Percentiles rank a stretch among this genome's conserved stretches.
These are phyloP conservation scores for Dimorphilus gyrociliatus DNA, from an alignment of 2,888 invertebrate species.

Conservation along the genomic window DNA sequence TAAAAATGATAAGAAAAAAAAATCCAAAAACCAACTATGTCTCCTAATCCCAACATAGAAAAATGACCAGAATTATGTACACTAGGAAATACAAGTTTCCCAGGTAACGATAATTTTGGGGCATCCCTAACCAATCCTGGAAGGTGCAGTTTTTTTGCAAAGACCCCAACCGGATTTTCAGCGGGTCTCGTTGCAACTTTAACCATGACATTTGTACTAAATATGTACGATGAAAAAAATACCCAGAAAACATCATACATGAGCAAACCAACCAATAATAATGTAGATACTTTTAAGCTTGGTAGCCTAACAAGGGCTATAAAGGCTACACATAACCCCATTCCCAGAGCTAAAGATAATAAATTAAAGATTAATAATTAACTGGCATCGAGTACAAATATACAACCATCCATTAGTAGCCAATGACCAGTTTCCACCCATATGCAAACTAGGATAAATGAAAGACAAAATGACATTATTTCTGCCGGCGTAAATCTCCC, in stretches of 20 bases:
- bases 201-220: slow-evolving; percentile 97
- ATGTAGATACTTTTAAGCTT: slow-evolving; percentile 82
- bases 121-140: slow-evolving; percentile 76
- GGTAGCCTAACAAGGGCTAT: slow-evolving; percentile 89
- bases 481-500: slow-evolving; percentile 88
- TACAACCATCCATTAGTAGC: slow-evolving; percentile 94
- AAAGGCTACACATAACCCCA: slow-evolving; percentile 93
- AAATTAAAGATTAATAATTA: slow-evolving; percentile 2
- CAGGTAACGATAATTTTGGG: slow-evolving; percentile 84
- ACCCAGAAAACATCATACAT: slow-evolving; percentile 91
- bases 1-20: slow-evolving; percentile 1
- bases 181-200: slow-evolving; percentile 53
- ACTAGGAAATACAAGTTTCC: slow-evolving; percentile 85
- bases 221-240: slow-evolving; percentile 93
- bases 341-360: slow-evolving; percentile 65
- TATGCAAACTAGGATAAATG: slow-evolving; percentile 81
- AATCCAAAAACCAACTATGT: slow-evolving; percentile 41
- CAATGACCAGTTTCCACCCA: slow-evolving; percentile 97
- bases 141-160: slow-evolving; percentile 77
- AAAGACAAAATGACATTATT: slow-evolving; percentile 73
- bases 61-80: slow-evolving; percentile 90
- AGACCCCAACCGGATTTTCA: slow-evolving; percentile 57
- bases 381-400: slow-evolving; percentile 1
- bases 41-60: slow-evolving; percentile 69
- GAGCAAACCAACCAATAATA: slow-evolving; percentile 75